Evolutionary conservation across 2,113 vertebrate species (phyloP).

Genomic region (Mionectes macconnelli): DNA sequence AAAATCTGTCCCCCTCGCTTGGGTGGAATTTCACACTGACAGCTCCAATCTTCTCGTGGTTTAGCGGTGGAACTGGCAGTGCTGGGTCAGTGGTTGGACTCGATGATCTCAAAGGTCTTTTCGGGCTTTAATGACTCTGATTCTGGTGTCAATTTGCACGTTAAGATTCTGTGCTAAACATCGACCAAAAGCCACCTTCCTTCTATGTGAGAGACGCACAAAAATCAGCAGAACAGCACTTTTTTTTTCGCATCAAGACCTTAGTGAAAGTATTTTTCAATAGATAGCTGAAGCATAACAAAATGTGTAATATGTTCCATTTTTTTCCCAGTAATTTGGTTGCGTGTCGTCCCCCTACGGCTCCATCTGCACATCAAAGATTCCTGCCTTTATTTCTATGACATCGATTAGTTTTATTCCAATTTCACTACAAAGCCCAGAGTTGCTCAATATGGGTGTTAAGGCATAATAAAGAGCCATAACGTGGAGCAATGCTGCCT

Average conservation of each 20-base stretch:
- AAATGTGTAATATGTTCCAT: not conserved
- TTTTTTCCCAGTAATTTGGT: not conserved
- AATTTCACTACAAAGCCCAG: not conserved
- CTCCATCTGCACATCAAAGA: not conserved
- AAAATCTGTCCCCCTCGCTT: not conserved
- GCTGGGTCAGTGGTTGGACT: not conserved
- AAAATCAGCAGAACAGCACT: not conserved
- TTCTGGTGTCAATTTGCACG: accelerated
- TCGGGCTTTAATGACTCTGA: not conserved
- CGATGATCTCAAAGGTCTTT: not conserved
- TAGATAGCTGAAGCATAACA: not conserved
- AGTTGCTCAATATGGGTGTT: not conserved
- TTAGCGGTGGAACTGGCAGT: not conserved
- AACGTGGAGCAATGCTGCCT: not conserved
- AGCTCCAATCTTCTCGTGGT: not conserved
- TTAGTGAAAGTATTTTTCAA: not conserved
- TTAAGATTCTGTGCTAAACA: not conserved
- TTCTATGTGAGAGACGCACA: accelerated
- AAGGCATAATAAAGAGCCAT: not conserved
- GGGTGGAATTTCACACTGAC: not conserved
- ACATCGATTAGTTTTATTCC: not conserved
- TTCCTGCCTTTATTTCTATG: not conserved
- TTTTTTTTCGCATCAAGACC: not conserved
- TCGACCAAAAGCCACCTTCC: not conserved
- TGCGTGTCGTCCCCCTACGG: not conserved